Percentiles rank a stretch among this genome's conserved stretches.
Evolutionary conservation across 2,797 vertebrate species (phyloP).

Genomic region (Hypotaenidia philippensis): DNA sequence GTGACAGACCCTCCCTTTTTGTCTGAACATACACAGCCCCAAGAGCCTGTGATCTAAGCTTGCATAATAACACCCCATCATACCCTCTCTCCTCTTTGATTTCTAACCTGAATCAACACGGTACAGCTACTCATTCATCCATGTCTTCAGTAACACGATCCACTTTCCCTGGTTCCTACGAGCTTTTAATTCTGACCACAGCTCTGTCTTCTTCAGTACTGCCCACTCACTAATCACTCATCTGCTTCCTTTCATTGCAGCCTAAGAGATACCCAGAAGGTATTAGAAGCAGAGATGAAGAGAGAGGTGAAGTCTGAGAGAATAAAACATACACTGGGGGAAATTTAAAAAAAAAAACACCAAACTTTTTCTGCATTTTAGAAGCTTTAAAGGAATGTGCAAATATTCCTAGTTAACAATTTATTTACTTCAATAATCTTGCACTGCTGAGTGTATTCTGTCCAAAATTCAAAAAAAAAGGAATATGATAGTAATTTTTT

Average conservation of each 20-base stretch:
- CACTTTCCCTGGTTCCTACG: not conserved
- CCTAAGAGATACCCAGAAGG: not conserved
- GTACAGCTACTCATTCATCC: not conserved
- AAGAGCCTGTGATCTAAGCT: not conserved
- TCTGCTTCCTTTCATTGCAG: not conserved
- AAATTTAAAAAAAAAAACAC: not conserved
- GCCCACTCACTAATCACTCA: not conserved
- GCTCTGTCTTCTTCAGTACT: not conserved
- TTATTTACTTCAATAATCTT: not conserved
- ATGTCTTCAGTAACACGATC: not conserved
- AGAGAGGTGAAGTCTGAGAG: not conserved
- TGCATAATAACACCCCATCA: not conserved
- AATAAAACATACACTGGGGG: not conserved
- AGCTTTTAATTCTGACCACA: not conserved
- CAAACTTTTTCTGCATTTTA: not conserved
- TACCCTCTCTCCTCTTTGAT: not conserved
- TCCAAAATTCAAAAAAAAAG: not conserved
- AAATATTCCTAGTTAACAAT: not conserved
- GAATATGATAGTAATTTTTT: not conserved
- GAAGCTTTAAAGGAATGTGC: not conserved
- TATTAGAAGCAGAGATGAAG: not conserved
- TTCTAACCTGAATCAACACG: not conserved
- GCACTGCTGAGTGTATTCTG: not conserved
- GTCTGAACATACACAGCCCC: not conserved
- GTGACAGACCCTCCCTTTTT: not conserved